Evolutionary conservation across 2,797 vertebrate species (phyloP), one percentile per base, ranked within the genome.

Genomic region (Gymnopithys bicolor): DNA sequence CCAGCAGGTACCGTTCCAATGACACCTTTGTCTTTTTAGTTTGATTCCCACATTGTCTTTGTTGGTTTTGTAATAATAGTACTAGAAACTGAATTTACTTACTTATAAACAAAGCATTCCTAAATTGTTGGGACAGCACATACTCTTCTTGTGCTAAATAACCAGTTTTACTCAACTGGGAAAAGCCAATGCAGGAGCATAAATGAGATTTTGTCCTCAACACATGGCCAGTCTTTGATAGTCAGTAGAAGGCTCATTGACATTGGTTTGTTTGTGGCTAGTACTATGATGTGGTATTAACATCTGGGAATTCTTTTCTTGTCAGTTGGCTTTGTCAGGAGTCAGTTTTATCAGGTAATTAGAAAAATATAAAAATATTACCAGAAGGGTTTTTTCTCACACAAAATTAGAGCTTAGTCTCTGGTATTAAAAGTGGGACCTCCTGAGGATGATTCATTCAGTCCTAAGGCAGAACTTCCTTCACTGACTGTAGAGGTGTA

Each of bases 1-100:
- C 97, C 99, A 99, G 90, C 99, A 99, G 98, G 99, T 99, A 94
- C 58, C 9, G 5, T 41, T 77, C 74, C 27, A 27, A 2, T 14
- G 15, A 67, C 22, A 6, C 35, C 17, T 84, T 63, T 0, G 0
- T 48, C 37, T 16, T 94, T 87, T 68, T n/a, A 37, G 14, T 83
- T 74, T 24, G 22, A 41, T 69, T 87, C 39, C 64, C 17, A 18
- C 59, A 82, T 33, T 56, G 18, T 33, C 53, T 88, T 48, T 79
- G 15, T 66, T 84, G 22, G 15, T 86, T 28, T 76, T 24, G 4
- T 79, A 70, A 43, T 71, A 11, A n/a, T 9, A 48, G 24, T n/a
- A 4, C 25, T 87, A 64, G 46, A 75, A 90, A 68, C 19, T 33
- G 46, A 63, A 32, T 66, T 76, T 56, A 71, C 19, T 89, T 92